These are phyloP conservation scores for Prunella fulvescens DNA, from an alignment of 2,113 vertebrate genomes.

Conservation along the genomic window DNA sequence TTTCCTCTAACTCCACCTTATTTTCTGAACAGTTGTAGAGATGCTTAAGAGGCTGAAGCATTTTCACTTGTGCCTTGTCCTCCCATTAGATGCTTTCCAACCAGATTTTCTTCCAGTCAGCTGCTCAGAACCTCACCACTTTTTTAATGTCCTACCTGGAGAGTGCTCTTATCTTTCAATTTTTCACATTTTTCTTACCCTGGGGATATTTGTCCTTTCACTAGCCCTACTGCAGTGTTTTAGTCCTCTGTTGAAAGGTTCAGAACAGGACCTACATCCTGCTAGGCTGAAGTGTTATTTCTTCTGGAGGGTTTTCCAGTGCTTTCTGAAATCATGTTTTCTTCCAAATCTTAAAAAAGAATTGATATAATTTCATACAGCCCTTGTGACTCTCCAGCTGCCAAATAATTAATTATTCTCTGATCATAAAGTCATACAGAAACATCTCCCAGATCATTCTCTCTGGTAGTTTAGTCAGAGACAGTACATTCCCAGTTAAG, in stretches of 20 bases:
- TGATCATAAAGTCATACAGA: neutral
- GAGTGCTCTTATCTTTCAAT: neutral
- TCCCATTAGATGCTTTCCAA: neutral
- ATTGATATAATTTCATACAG: neutral
- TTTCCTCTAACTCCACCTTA: neutral
- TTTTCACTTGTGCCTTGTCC: neutral
- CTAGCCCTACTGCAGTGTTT: neutral
- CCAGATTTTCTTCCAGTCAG: neutral
- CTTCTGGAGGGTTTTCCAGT: neutral
- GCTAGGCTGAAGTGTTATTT: neutral
- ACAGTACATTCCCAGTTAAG: neutral
- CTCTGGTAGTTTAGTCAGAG: neutral
- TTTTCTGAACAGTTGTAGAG: neutral
- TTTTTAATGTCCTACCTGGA: neutral
- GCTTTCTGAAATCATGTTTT: fast-evolving
- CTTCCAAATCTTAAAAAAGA: neutral
- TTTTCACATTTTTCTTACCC: neutral
- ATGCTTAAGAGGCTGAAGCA: neutral
- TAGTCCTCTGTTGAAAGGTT: neutral
- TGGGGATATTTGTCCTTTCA: neutral
- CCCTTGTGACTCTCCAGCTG: neutral
- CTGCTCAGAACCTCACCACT: neutral
- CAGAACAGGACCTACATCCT: neutral
- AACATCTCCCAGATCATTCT: neutral
- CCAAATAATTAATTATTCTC: neutral